A percentile compares a stretch with the other conserved stretches of the same genome.
Conservation (phyloP, 2,888 invertebrate species). For the Gerris lacustris region DNA sequence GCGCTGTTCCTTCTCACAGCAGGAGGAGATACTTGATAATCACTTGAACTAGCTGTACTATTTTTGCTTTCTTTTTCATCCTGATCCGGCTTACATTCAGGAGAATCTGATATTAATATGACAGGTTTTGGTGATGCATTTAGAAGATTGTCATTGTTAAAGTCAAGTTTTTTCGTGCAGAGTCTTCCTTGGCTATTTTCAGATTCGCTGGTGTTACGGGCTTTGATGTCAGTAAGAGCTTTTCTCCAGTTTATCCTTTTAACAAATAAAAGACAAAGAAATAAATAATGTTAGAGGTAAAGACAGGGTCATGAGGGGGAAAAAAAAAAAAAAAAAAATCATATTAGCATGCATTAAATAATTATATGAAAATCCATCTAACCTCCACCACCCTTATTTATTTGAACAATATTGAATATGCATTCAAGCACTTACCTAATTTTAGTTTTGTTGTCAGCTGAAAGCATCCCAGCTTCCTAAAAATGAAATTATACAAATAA, state of each 20-base stretch:
- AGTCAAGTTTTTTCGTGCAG: background rate
- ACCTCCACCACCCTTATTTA: too few relatives aligned
- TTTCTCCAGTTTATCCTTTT: background rate
- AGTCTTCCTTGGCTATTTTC: background rate
- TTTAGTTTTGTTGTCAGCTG: too few relatives aligned
- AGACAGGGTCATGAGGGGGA: too few relatives aligned
- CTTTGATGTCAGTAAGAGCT: background rate
- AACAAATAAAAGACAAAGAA: background rate
- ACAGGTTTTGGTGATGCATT: background rate
- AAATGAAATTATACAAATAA: too few relatives aligned
- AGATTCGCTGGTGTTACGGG: background rate
- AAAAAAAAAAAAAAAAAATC: too few relatives aligned
- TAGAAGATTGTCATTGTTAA: background rate
- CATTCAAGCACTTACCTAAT: too few relatives aligned
- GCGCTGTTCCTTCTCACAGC: slow-evolving; percentile 16
- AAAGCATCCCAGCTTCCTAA: too few relatives aligned
- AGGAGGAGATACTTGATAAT: background rate
- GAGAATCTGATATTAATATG: background rate
- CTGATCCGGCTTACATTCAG: background rate
- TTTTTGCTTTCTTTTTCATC: slow-evolving; percentile 5
- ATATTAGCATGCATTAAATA: too few relatives aligned
- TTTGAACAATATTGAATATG: too few relatives aligned
- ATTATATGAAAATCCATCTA: too few relatives aligned
- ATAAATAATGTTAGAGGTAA: too few relatives aligned
- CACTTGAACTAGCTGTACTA: background rate